A percentile compares a stretch with the other conserved stretches of the same genome.
These are phyloP conservation scores for Charina bottae DNA, from an alignment of 2,113 vertebrate genomes.

Conservation along the genomic window DNA sequence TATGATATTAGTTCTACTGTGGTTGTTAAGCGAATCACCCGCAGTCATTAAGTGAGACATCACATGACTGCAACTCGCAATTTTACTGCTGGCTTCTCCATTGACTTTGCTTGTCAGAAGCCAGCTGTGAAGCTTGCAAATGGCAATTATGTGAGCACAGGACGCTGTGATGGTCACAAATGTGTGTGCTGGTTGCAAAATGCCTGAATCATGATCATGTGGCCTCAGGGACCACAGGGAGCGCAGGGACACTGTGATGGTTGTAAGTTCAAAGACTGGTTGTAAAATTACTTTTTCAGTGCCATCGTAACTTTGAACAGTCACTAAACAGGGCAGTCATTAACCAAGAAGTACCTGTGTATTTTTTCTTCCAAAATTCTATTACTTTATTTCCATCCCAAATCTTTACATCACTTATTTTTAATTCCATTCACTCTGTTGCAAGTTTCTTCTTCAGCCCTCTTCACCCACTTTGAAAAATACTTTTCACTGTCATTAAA, in stretches of 20 bases:
- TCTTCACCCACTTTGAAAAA: too few species aligned
- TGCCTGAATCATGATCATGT: not conserved
- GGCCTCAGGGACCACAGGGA: not conserved
- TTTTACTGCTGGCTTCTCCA: not conserved
- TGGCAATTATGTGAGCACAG: too few species aligned
- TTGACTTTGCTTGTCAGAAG: not conserved
- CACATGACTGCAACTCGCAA: not conserved
- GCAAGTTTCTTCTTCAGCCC: too few species aligned
- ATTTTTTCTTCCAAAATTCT: not conserved
- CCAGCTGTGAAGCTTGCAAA: too few species aligned
- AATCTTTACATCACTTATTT: not conserved
- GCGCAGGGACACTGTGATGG: not conserved
- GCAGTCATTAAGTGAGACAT: not conserved
- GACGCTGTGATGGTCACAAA: too few species aligned
- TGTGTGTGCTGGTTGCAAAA: too few species aligned
- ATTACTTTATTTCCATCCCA: not conserved
- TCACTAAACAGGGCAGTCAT: not conserved
- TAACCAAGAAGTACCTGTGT: not conserved
- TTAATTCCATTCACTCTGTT: too few species aligned
- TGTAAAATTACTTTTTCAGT: not conserved
- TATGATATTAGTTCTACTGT: not conserved
- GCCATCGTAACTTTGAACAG: not conserved
- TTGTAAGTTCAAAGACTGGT: not conserved
- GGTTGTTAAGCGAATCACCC: not conserved
- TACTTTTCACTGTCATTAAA: too few species aligned